A percentile compares a stretch with the other conserved stretches of the same genome.
These are phyloP conservation scores for Heliothis subflexa DNA, from an alignment of 1,140 invertebrate species.

Conservation along the genomic window DNA sequence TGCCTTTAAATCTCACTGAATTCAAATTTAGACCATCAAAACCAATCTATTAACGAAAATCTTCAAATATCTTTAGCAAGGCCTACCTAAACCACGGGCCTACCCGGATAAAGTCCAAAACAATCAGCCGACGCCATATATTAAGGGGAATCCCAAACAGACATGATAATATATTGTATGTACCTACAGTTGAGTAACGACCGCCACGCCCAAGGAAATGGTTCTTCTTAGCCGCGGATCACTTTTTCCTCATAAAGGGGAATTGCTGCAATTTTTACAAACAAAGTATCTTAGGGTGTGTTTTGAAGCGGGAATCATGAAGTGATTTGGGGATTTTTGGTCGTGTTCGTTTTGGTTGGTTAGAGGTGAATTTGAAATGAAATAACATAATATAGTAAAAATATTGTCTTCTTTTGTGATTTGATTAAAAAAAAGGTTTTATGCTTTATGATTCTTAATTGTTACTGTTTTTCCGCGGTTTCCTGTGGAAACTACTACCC, in stretches of 20 bases:
- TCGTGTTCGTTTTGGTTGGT: background rate
- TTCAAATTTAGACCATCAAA: background rate
- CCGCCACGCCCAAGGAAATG: conserved; percentile 36
- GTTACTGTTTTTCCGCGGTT: too few relatives aligned
- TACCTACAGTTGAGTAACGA: conserved; percentile 37
- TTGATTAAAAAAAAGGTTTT: too few relatives aligned
- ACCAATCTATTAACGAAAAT: conserved; percentile 16
- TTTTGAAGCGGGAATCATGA: conserved; percentile 38
- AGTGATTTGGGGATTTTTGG: conserved; percentile 15
- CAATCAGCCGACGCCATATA: conserved; percentile 40
- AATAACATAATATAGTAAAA: too few relatives aligned
- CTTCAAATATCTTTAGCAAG: conserved; percentile 8
- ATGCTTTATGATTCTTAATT: too few relatives aligned
- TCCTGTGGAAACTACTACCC: too few relatives aligned
- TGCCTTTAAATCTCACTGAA: too few relatives aligned
- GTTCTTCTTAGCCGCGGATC: conserved; percentile 46
- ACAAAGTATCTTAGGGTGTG: conserved; percentile 37
- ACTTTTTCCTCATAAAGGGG: conserved; percentile 55
- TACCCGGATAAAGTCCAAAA: conserved; percentile 32
- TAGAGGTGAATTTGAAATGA: background rate
- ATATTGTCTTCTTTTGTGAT: too few relatives aligned
- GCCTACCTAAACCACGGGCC: conserved; percentile 3
- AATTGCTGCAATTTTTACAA: conserved; percentile 51
- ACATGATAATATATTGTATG: conserved; percentile 39
- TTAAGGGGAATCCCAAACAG: conserved; percentile 38